Conservation (phyloP, 2,113 vertebrate species). For the Merops nubicus region DNA sequence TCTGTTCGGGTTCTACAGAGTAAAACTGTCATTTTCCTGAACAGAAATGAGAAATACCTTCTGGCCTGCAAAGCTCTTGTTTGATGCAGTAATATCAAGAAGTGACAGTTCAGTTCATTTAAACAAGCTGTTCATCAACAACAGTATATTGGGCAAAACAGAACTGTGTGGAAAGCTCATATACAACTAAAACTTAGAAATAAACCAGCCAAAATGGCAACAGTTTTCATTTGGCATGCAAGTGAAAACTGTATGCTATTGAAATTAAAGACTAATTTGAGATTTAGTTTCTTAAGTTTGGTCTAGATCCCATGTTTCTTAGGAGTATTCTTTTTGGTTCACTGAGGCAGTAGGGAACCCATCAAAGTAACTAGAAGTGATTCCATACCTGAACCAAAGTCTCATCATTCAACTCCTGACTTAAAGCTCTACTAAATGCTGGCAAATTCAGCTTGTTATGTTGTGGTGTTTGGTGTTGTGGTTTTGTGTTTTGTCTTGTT, state of each 20-base stretch:
- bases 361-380: neutral
- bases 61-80: neutral
- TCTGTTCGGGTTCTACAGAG: neutral
- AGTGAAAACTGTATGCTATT: neutral
- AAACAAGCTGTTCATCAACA: neutral
- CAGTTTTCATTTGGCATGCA: neutral
- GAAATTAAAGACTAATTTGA: neutral
- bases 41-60: neutral
- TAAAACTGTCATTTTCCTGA: neutral
- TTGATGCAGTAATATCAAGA: neutral
- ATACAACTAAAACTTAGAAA: neutral
- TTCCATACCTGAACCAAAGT: neutral
- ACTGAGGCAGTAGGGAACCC: neutral
- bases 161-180: neutral
- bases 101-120: neutral
- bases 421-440: neutral
- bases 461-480: neutral
- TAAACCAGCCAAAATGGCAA: neutral
- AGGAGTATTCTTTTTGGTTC: neutral
- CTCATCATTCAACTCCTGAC: neutral
- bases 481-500: too few species aligned
- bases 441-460: neutral
- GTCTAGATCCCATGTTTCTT: neutral
- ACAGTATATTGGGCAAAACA: neutral
- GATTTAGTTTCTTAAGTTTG: neutral